phyloP scores from a whole-genome alignment of 2,113 vertebrate genomes.

The Ornithorhynchus anatinus region DNA sequence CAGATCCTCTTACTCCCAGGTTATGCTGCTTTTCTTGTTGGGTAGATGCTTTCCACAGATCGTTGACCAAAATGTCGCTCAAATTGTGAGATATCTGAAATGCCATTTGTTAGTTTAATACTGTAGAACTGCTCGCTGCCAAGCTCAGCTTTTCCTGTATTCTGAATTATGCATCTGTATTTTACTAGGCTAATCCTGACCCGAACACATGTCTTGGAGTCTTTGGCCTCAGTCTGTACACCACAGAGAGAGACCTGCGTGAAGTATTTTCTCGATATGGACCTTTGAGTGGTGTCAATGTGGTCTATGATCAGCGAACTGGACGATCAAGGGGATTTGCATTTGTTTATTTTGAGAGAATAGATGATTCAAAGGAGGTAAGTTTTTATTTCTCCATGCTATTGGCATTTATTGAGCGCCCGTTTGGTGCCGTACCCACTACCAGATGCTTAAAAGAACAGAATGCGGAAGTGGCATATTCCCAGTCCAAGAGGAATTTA shows the following conservation, averaged over 20 bases:
- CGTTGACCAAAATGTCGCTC: too few species aligned
- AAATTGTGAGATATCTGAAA: too few species aligned
- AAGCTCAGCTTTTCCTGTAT: too few species aligned
- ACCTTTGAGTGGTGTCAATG: slow-evolving; percentile 88
- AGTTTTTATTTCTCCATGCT: not conserved
- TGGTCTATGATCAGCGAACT: slow-evolving; percentile 93
- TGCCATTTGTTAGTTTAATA: too few species aligned
- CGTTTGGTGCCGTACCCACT: too few species aligned
- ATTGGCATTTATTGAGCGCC: not conserved
- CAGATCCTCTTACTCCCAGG: too few species aligned
- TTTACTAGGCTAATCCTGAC: slow-evolving; percentile 89
- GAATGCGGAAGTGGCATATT: too few species aligned
- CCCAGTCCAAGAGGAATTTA: too few species aligned
- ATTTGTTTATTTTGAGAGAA: slow-evolving; percentile 92
- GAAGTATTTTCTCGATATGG: slow-evolving; percentile 94
- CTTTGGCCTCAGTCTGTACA: slow-evolving; percentile 94
- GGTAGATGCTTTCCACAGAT: too few species aligned
- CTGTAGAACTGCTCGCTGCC: too few species aligned
- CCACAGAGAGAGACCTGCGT: slow-evolving; percentile 89
- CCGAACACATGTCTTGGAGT: slow-evolving; percentile 92
- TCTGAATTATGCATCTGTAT: slow-evolving; percentile 4
- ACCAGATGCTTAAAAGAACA: too few species aligned
- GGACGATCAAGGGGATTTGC: slow-evolving; percentile 91
- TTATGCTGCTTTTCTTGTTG: too few species aligned
- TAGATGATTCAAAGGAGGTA: slow-evolving; percentile 95